Base-by-base conservation (phyloP, 2,888 invertebrate genomes). In the Cephus nigrinus region DNA sequence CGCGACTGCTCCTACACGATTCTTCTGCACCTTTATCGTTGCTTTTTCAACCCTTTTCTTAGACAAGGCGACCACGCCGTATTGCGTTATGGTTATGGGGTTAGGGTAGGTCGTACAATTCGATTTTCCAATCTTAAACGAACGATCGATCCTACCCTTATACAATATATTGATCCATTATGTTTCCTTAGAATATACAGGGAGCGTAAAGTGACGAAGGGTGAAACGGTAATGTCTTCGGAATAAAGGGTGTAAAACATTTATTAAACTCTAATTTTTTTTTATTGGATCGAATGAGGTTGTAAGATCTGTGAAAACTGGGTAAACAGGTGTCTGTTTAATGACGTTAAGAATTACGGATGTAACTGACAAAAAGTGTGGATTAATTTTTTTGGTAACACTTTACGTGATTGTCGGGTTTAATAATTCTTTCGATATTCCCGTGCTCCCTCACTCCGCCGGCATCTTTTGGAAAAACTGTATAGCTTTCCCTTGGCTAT, bases 31-130 rank as follows among this genome's bases (percentile, higher is more conserved):
- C 75, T 78, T 83, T 84, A 82, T 84, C 84, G 80, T 80, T 68
- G 82, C 75, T 79, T 82, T 85, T 87, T 84, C 81, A 82, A 84
- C 82, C 83, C 86, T 85, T 85, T 82, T 83, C 81, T 79, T 69
- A 55, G 36, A 75, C 35, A 55, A 55, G 23, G 23, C 55, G 55
- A 55, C 9, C 23, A 55, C 23, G 55, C 55, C 55, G 55, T 55
- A 55, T 23, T 23, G 55, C 9, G 23, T 55, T 55, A 55, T 55
- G 23, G 55, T 55, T 55, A 55, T 23, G 55, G 2, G 55, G 23
- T 55, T 55, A 55, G 23, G 55, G 55, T 55, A 55, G 55, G 55
- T 55, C 55, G 55, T 55, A 55, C 55, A 55, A 55, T 55, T 55
- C 55, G 55, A 55, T 55, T 55, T 55, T 23, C 55, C 55, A 55